Evolutionary conservation across 1,140 invertebrate species (phyloP).

Genomic region (Atta texana): DNA sequence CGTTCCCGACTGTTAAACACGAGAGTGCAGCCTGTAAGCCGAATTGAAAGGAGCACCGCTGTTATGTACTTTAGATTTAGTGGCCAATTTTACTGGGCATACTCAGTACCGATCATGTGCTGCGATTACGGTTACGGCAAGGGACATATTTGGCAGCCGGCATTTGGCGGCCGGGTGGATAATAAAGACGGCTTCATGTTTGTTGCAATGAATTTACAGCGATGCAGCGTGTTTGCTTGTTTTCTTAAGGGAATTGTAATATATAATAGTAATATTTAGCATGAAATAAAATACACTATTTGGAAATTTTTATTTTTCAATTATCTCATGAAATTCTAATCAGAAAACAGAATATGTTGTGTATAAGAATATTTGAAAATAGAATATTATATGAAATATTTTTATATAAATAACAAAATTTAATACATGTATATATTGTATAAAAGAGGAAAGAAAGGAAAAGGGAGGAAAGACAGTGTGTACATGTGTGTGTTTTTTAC

Average conservation of each 20-base stretch:
- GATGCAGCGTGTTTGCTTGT: neutral
- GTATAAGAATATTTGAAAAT: neutral
- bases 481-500: neutral
- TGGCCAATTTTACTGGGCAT: conserved; percentile 46
- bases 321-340: neutral
- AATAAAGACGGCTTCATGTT: conserved; percentile 19
- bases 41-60: conserved; percentile 55
- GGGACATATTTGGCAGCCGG: conserved; percentile 27
- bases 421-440: no score
- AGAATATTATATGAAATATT: neutral
- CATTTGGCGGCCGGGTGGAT: conserved; percentile 6
- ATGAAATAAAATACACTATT: neutral
- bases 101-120: conserved; percentile 39
- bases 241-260: neutral
- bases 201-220: neutral
- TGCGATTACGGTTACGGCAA: conserved; percentile 33
- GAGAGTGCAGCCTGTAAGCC: conserved; percentile 31
- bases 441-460: no score
- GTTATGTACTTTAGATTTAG: conserved; percentile 54
- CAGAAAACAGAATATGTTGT: neutral
- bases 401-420: neutral
- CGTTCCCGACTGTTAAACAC: conserved; percentile 55
- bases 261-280: neutral
- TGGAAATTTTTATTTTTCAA: neutral
- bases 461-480: no score